Evolutionary conservation across 2,797 vertebrate genomes (phyloP).

Genomic region (Rhynchotus rufescens): DNA sequence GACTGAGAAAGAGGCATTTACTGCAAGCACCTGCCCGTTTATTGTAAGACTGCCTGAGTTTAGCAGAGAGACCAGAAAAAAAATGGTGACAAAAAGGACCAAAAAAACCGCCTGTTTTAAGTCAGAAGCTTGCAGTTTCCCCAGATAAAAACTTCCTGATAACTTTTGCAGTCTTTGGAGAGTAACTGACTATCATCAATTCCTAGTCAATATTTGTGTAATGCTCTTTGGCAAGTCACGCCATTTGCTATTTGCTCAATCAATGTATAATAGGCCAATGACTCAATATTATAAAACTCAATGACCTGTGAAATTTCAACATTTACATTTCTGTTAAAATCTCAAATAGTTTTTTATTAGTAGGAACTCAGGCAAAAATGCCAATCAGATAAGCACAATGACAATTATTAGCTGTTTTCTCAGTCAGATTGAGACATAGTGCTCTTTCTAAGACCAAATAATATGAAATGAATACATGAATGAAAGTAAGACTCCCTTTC

Average conservation of each 20-base stretch:
- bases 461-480: neutral
- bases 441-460: neutral
- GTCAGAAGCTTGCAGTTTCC: slow-evolving; percentile 12
- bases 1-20: neutral
- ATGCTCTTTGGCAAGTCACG: slow-evolving; percentile 60
- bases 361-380: slow-evolving; percentile 68
- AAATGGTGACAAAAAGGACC: neutral
- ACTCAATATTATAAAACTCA: slow-evolving; percentile 78
- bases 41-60: neutral
- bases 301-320: slow-evolving; percentile 75
- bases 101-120: neutral
- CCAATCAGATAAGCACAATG: slow-evolving; percentile 68
- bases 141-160: slow-evolving; percentile 48
- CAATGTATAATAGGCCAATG: slow-evolving; percentile 67
- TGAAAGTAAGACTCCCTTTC: neutral
- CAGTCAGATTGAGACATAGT: slow-evolving; percentile 13
- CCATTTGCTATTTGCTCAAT: slow-evolving; percentile 71
- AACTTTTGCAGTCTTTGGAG: slow-evolving; percentile 44
- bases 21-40: neutral
- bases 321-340: slow-evolving; percentile 74
- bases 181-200: slow-evolving; percentile 51
- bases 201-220: slow-evolving; percentile 72
- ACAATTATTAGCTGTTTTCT: slow-evolving; percentile 62
- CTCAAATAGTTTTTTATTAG: slow-evolving; percentile 75
- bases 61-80: neutral